Evolutionary conservation across 2,797 vertebrate genomes (phyloP).

Genomic region (Rhinatrema bivittatum): DNA sequence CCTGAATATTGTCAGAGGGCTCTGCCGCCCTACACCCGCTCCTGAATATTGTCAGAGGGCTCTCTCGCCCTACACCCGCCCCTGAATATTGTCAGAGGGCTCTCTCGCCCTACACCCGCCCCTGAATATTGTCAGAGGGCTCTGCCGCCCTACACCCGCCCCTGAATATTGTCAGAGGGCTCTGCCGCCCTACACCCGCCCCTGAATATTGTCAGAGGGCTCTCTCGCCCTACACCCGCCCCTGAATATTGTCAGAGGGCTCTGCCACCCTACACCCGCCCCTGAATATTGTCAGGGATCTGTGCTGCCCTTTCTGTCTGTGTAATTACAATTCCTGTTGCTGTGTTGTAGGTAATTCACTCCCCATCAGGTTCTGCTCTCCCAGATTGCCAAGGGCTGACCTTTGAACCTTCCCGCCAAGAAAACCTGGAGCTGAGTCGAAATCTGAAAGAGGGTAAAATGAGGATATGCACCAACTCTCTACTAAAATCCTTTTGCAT

Average conservation of each 20-base stretch:
- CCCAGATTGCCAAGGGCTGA: conserved; percentile 28
- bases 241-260: neutral
- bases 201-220: neutral
- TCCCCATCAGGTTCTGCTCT: conserved; percentile 10
- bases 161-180: too few relatives aligned
- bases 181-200: neutral
- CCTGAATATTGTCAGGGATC: neutral
- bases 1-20: too few relatives aligned
- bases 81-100: too few relatives aligned
- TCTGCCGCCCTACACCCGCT: too few relatives aligned
- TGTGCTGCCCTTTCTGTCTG: too few relatives aligned
- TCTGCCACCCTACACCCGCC: neutral
- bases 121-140: too few relatives aligned
- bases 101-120: too few relatives aligned
- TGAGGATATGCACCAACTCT: rapidly evolving
- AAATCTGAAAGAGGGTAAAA: conserved; percentile 76
- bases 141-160: too few relatives aligned
- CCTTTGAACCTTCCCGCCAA: conserved; percentile 48
- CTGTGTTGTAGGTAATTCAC: conserved; percentile 33
- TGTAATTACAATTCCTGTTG: too few relatives aligned
- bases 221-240: neutral
- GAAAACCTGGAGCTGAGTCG: conserved; percentile 71
- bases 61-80: too few relatives aligned
- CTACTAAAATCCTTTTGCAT: too few relatives aligned
- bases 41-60: too few relatives aligned